These are phyloP conservation scores for Sepioteuthis lessoniana DNA, from an alignment of 2,888 invertebrate species.

Conservation along the genomic window DNA sequence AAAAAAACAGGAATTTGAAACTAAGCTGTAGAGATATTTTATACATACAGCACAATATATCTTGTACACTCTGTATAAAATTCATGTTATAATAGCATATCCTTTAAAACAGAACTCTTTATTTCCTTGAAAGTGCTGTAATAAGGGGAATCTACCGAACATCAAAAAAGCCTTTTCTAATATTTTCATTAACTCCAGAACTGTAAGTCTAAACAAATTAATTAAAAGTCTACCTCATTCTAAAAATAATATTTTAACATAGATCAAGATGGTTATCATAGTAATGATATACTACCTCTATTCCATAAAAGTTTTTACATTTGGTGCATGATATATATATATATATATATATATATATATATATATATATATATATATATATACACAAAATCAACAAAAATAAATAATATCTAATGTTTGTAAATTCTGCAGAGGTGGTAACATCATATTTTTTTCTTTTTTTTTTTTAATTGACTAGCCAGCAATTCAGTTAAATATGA, in stretches of 20 bases:
- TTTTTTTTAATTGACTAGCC: not conserved
- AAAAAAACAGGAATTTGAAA: too few species aligned
- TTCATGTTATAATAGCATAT: too few species aligned
- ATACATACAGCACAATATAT: not conserved
- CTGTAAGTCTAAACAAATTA: not conserved
- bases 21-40: not conserved
- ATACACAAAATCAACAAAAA: not conserved
- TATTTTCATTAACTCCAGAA: not conserved
- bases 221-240: not conserved
- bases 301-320: not conserved
- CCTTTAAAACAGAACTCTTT: too few species aligned
- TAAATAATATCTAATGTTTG: not conserved
- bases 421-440: not conserved
- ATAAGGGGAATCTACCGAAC: too few species aligned
- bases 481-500: not conserved
- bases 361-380: conserved; percentile 33
- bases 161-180: too few species aligned
- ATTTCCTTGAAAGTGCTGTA: too few species aligned
- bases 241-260: not conserved
- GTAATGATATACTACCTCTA: too few species aligned
- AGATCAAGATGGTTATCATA: not conserved
- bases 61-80: too few species aligned
- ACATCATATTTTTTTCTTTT: not conserved
- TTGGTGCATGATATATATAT: not conserved
- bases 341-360: conserved; percentile 8